Evolutionary conservation across 2,113 vertebrate species (phyloP), one percentile per base, ranked within the genome.

Genomic region (Takifugu bimaculatus): DNA sequence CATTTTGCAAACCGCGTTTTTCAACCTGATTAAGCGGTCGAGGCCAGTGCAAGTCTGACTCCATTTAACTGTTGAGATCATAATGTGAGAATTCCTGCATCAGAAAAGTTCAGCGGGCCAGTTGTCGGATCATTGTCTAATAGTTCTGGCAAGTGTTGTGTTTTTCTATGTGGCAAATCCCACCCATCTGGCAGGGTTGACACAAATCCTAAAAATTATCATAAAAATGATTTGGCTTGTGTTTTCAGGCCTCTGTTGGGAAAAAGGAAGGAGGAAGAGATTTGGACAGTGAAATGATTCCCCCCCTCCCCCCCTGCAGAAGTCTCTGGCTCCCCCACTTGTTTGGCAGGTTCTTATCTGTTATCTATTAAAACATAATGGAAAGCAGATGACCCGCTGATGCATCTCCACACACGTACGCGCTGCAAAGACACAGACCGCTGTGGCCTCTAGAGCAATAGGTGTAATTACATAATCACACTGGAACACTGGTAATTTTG

Each of bases 291-390:
- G 50, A 35, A 61, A 15, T 13, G 50, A 4, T 65, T 32, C 13
- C 59, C 26, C 72, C 32, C 53, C 72, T 65, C 39, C 13, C 59
- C 26, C 72, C 32, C 53, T 74, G 54, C n/a, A 20, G 48, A 62
- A 74, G 58, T 67, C 73, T 87, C 67, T 77, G 72, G 81, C 82
- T 85, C 86, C 81, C 84, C 86, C 81, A 71, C 85, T 74, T 72
- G 48, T 83, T 82, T 81, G 78, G 88, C 84, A 84, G 84, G 79
- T 79, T 78, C 80, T 89, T 90, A 89, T 90, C 89, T 87, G 84
- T 79, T 79, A 83, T 80, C 70, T 77, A 85, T 87, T 90, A 82
- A 71, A 66, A 48, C 55, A 68, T 81, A 86, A 90, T 86, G 72
- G 69, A 80, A 78, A 86, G 74, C 89, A 90, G 86, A 88, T 86